Conservation (phyloP, 2,888 invertebrate species). For the Cheilosia pagana region DNA sequence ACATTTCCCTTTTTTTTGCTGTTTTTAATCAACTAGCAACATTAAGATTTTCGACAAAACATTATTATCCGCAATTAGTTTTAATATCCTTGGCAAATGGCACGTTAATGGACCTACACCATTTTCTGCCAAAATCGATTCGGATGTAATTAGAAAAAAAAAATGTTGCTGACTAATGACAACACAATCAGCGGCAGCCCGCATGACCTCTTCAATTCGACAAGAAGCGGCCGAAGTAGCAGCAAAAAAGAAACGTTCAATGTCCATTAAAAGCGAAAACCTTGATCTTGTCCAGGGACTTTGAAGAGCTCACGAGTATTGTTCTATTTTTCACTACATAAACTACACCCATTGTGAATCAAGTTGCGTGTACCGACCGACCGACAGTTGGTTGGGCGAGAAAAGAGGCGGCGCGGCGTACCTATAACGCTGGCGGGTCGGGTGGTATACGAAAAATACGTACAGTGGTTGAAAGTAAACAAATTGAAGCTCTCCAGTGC, state of each 20-base stretch:
- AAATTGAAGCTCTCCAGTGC: not conserved
- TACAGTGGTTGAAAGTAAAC: slow-evolving; percentile 4
- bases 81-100: slow-evolving; percentile 14
- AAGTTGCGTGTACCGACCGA: not conserved
- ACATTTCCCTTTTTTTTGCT: not conserved
- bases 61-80: slow-evolving; percentile 15
- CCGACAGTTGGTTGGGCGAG: not conserved
- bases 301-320: not conserved
- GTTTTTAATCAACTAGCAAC: not conserved
- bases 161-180: not conserved
- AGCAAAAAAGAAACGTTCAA: not conserved
- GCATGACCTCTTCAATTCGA: not conserved
- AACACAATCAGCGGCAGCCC: not conserved
- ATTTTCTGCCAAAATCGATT: not conserved
- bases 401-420: not conserved
- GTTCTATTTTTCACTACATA: not conserved
- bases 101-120: not conserved
- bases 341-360: not conserved
- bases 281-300: slow-evolving; percentile 10
- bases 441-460: not conserved
- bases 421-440: not conserved
- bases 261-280: slow-evolving; percentile 14
- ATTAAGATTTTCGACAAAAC: not conserved
- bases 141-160: not conserved
- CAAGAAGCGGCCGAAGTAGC: not conserved